These are phyloP conservation scores for Synodontis membranacea DNA, from an alignment of 2,113 vertebrate genomes.

Conservation along the genomic window DNA sequence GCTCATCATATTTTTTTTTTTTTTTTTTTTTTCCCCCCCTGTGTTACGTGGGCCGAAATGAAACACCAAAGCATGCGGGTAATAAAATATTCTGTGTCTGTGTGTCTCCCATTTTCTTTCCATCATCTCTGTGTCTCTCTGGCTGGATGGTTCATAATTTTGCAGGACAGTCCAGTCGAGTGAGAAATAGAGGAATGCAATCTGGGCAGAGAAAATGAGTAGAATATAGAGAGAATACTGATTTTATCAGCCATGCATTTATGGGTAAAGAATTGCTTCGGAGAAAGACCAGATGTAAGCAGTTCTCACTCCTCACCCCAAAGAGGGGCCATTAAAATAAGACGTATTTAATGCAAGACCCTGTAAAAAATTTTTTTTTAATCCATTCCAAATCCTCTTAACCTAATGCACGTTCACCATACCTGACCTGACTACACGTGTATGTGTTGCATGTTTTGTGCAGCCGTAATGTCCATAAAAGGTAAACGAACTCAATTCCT, in stretches of 20 bases:
- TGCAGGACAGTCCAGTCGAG: background rate
- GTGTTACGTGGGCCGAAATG: slow-evolving; percentile 19
- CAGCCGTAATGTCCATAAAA: too few species aligned
- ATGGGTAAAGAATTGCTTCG: background rate
- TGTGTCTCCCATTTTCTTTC: background rate
- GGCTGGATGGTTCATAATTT: background rate
- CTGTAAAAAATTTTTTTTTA: too few species aligned
- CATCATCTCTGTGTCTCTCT: background rate
- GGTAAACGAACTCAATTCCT: too few species aligned
- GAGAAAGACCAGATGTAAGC: background rate
- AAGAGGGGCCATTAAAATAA: too few species aligned
- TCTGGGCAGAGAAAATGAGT: background rate
- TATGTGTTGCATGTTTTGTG: too few species aligned
- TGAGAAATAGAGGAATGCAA: background rate
- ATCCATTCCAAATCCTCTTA: too few species aligned
- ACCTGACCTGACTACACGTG: too few species aligned
- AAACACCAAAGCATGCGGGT: slow-evolving; percentile 14
- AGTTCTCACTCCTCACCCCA: too few species aligned
- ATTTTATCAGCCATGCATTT: background rate
- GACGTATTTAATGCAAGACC: too few species aligned
- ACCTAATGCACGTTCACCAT: too few species aligned
- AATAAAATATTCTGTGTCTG: slow-evolving; percentile 25
- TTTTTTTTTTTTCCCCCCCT: too few species aligned
- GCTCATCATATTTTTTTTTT: slow-evolving; percentile 17
- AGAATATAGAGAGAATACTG: background rate